phyloP scores from a whole-genome alignment of 2,797 vertebrate species.

The Babyrousa celebensis region DNA sequence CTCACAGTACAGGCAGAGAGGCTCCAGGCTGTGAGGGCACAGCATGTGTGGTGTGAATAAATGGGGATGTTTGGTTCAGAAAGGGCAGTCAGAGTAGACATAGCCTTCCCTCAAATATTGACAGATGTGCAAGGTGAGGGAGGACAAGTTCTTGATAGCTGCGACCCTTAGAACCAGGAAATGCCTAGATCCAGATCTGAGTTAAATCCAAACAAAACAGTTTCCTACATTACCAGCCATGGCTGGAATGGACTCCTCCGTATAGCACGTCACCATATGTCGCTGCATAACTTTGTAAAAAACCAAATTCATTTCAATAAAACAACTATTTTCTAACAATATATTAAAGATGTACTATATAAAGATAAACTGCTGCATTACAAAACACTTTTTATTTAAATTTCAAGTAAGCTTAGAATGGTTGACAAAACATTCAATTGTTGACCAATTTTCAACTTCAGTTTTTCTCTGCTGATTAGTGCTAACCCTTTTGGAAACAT shows the following conservation, averaged over 20 bases:
- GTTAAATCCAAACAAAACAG: neutral
- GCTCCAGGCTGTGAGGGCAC: neutral
- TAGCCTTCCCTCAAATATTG: neutral
- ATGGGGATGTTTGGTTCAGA: neutral
- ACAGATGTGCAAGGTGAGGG: neutral
- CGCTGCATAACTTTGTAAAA: neutral
- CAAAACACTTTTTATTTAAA: neutral
- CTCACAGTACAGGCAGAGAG: neutral
- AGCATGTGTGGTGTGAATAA: neutral
- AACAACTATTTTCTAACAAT: neutral
- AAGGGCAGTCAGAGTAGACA: neutral
- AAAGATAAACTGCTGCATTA: neutral
- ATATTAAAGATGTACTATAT: neutral
- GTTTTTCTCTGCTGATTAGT: neutral
- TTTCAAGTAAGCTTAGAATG: neutral
- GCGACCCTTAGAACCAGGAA: neutral
- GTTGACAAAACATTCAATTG: neutral
- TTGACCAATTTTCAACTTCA: neutral
- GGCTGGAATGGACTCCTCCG: neutral
- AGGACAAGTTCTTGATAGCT: neutral
- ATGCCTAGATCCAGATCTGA: neutral
- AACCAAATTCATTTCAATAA: conserved; percentile 8
- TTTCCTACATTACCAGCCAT: neutral
- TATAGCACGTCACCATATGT: too few species aligned
- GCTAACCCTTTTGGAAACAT: neutral